These are phyloP conservation scores for Hypselothyrea guttata DNA, from an alignment of 2,888 invertebrate species.

Conservation along the genomic window DNA sequence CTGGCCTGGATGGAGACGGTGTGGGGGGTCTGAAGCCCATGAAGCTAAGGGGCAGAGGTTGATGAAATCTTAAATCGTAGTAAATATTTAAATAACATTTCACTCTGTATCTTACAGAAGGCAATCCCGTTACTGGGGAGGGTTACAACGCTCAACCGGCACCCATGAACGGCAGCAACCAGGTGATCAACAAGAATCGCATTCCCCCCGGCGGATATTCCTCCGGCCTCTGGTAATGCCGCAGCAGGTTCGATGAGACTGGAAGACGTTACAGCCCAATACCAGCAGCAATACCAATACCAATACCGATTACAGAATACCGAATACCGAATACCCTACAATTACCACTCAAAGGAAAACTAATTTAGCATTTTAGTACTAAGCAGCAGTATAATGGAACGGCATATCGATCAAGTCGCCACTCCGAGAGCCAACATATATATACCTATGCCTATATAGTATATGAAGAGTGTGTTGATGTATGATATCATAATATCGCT, in stretches of 20 bases:
- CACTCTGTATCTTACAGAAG: constrained; percentile 78
- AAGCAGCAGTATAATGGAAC: constrained; percentile 2
- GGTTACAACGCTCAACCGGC: constrained; percentile 82
- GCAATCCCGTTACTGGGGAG: constrained; percentile 84
- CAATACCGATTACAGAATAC: constrained; percentile 14
- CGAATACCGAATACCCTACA: constrained; percentile 20
- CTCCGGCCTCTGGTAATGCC: constrained; percentile 82
- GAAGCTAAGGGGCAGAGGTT: constrained; percentile 29
- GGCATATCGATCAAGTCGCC: constrained; percentile 7
- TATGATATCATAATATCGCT: no score
- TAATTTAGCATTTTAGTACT: constrained; percentile 10
- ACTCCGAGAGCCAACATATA: background rate
- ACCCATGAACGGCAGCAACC: constrained; percentile 79
- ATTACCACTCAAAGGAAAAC: constrained; percentile 23
- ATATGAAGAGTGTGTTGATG: background rate
- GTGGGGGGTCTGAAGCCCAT: constrained; percentile 46
- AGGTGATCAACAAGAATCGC: constrained; percentile 82
- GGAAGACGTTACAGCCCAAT: constrained; percentile 13
- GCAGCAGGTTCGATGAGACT: constrained; percentile 23
- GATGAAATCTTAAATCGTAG: constrained; percentile 44
- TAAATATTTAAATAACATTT: constrained; percentile 27
- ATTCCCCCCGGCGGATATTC: constrained; percentile 83
- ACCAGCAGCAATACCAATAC: constrained; percentile 3
- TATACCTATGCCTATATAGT: background rate
- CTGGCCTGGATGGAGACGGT: constrained; percentile 39